Percentiles rank a stretch among this genome's conserved stretches.
These are phyloP conservation scores for Typhlomys cinereus DNA, from an alignment of 2,113 vertebrate genomes.

Conservation along the genomic window DNA sequence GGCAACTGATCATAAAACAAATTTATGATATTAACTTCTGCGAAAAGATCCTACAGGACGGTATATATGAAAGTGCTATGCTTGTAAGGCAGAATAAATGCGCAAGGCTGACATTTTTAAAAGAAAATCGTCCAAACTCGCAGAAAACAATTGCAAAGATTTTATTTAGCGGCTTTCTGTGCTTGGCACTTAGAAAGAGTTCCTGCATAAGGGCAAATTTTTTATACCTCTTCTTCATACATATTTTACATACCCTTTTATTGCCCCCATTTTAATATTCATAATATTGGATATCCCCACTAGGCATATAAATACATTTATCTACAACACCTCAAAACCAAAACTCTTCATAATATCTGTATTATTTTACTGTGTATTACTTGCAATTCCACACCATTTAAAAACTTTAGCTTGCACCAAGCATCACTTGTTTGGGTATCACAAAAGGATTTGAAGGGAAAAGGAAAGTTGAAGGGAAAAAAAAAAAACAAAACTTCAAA, in stretches of 20 bases:
- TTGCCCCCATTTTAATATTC: conserved; percentile 90
- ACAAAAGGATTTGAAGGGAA: conserved; percentile 79
- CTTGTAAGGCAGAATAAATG: not conserved
- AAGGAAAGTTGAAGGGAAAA: conserved; percentile 44
- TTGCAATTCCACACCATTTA: conserved; percentile 94
- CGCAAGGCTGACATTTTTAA: not conserved
- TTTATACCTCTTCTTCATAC: conserved; percentile 90
- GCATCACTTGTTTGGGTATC: conserved; percentile 84
- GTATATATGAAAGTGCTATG: not conserved
- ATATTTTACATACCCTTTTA: conserved; percentile 91
- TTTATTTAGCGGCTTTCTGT: conserved; percentile 95
- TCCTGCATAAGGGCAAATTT: conserved; percentile 91
- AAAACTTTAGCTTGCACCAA: conserved; percentile 89
- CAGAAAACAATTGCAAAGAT: conserved; percentile 88
- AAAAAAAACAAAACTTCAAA: conserved; percentile 75
- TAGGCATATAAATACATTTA: conserved; percentile 98
- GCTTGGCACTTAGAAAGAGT: conserved; percentile 97
- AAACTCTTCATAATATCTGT: conserved; percentile 91
- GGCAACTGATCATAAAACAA: not conserved
- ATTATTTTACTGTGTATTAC: conserved; percentile 87
- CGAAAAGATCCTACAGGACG: not conserved
- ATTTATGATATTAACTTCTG: not conserved
- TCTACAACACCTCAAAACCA: conserved; percentile 97
- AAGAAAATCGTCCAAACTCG: conserved; percentile 70
- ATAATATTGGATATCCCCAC: conserved; percentile 88